These are phyloP conservation scores for Apus apus DNA, from an alignment of 2,113 vertebrate genomes.

Conservation along the genomic window DNA sequence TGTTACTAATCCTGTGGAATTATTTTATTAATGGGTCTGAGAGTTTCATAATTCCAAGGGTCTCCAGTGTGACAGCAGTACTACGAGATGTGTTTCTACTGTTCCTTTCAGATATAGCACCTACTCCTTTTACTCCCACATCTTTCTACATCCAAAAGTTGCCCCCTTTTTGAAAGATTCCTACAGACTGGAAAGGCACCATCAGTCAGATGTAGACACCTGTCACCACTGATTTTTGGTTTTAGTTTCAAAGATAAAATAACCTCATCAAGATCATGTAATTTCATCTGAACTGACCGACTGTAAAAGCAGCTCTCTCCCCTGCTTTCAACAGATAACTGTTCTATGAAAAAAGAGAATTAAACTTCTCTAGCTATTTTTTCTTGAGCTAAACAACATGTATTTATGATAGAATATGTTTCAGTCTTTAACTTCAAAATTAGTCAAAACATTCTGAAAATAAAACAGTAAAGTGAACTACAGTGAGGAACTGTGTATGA, in stretches of 20 bases:
- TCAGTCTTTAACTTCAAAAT: background rate
- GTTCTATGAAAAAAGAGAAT: background rate
- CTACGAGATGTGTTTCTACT: background rate
- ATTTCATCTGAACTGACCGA: background rate
- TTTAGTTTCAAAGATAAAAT: background rate
- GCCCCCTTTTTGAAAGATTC: background rate
- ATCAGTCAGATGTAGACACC: background rate
- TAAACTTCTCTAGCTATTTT: background rate
- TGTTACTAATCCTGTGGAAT: background rate
- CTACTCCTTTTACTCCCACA: background rate
- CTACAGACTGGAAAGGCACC: background rate
- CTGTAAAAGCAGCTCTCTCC: background rate
- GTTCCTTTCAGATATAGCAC: background rate
- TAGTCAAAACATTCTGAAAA: background rate
- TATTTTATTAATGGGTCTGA: background rate
- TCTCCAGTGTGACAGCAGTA: background rate
- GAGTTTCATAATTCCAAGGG: background rate
- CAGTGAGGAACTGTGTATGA: background rate
- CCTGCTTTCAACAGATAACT: background rate
- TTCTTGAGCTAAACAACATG: background rate
- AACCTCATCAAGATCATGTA: fast-evolving
- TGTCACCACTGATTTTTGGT: background rate
- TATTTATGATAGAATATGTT: background rate
- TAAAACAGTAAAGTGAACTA: background rate
- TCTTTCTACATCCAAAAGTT: background rate